A percentile compares a stretch with the other conserved stretches of the same genome.
These are phyloP conservation scores for Copidosoma aretas DNA, from an alignment of 2,888 invertebrate species.

Conservation along the genomic window DNA sequence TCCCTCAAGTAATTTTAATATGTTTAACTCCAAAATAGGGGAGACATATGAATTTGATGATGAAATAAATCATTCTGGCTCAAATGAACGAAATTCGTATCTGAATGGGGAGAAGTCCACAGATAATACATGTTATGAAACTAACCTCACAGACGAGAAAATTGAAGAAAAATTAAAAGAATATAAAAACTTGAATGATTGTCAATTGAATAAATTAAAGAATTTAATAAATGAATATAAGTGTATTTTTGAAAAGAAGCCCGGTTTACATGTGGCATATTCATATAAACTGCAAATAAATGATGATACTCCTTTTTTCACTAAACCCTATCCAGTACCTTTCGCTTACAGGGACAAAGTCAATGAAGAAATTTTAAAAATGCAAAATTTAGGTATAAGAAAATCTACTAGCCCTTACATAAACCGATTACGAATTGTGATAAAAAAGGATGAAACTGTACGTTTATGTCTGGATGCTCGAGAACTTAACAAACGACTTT, in stretches of 20 bases:
- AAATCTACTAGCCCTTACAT: not conserved
- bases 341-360: not conserved
- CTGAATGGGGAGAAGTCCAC: no score
- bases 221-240: not conserved
- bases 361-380: not conserved
- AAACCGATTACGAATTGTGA: not conserved
- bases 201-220: not conserved
- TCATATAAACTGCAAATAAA: not conserved
- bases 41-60: no score
- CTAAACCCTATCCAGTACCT: constrained; percentile 1
- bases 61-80: no score
- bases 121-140: no score
- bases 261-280: not conserved
- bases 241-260: not conserved
- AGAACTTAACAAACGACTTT: not conserved
- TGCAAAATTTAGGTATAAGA: not conserved
- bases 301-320: not conserved
- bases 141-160: no score
- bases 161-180: not conserved
- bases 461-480: constrained; percentile 1
- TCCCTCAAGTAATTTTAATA: no score
- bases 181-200: not conserved
- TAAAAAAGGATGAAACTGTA: not conserved
- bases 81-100: no score
- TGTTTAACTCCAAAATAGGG: no score